These are phyloP conservation scores for Drosophila arawakana DNA, from an alignment of 1,140 invertebrate genomes.

Conservation along the genomic window DNA sequence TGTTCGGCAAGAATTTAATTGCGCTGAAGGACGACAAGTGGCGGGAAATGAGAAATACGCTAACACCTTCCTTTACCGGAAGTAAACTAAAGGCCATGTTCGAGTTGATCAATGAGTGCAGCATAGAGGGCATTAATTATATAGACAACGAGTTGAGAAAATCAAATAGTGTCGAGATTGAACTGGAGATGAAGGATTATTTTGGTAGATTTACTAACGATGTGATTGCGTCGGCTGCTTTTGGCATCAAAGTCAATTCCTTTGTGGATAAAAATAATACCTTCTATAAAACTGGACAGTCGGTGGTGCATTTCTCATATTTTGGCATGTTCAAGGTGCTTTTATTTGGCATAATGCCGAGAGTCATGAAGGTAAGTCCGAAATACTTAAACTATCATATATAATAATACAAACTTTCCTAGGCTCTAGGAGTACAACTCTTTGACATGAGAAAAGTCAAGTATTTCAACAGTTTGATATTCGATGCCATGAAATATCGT, in stretches of 20 bases:
- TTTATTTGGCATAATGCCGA: conserved; percentile 52
- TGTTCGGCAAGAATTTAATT: conserved; percentile 78
- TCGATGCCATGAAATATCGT: conserved; percentile 76
- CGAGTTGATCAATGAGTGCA: conserved; percentile 66
- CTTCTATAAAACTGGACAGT: conserved; percentile 84
- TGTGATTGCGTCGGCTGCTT: conserved; percentile 85
- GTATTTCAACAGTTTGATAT: conserved; percentile 78
- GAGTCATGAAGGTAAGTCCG: conserved; percentile 60
- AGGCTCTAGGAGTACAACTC: conserved; percentile 59
- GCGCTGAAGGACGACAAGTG: conserved; percentile 82
- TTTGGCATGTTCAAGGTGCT: conserved; percentile 54
- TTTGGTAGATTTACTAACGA: conserved; percentile 85
- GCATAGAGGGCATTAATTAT: conserved; percentile 47
- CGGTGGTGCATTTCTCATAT: conserved; percentile 63
- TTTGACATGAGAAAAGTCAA: conserved; percentile 42
- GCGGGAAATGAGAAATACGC: conserved; percentile 84
- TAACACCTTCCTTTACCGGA: conserved; percentile 85
- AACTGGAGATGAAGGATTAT: conserved; percentile 85
- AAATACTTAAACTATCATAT: background rate
- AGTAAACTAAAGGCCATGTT: conserved; percentile 85
- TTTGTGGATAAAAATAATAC: conserved; percentile 85
- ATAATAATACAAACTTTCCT: background rate
- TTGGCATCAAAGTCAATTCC: conserved; percentile 86
- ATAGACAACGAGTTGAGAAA: conserved; percentile 31
- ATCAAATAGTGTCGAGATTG: conserved; percentile 24